Percentiles rank a stretch among this genome's conserved stretches.
phyloP scores from a whole-genome alignment of 2,797 vertebrate genomes.

The Phrynocephalus vlangalii region DNA sequence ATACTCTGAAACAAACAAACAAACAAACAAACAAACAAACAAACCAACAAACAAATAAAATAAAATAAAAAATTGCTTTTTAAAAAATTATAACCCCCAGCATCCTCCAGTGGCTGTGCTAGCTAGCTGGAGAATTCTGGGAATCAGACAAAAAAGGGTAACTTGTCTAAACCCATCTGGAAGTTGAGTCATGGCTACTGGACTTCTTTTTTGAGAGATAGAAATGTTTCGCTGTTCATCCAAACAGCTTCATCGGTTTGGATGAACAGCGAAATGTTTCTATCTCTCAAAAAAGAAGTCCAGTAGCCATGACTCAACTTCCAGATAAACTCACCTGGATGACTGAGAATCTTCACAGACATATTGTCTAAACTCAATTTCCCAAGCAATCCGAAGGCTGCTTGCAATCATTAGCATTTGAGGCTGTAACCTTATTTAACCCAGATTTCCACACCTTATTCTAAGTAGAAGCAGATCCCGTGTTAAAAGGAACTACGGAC shows the following conservation, averaged over 20 bases:
- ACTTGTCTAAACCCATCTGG: neutral
- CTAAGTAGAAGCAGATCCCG: neutral
- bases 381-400: neutral
- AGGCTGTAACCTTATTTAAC: neutral
- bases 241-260: too few species aligned
- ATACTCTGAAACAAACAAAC: too few species aligned
- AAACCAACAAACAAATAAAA: too few species aligned
- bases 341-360: too few species aligned
- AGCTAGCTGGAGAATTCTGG: neutral
- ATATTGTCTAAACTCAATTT: neutral
- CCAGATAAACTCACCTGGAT: too few species aligned
- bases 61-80: neutral
- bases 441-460: neutral
- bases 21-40: too few species aligned
- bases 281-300: too few species aligned
- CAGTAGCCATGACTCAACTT: too few species aligned
- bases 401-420: neutral
- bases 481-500: neutral
- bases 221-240: too few species aligned
- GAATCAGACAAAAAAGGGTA: neutral
- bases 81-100: neutral
- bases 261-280: too few species aligned
- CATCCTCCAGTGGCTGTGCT: neutral
- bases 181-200: too few species aligned
- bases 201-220: too few species aligned